A percentile compares a stretch with the other conserved stretches of the same genome.
Evolutionary conservation across 2,888 invertebrate genomes (phyloP).

Genomic region (Dasypogon diadema): DNA sequence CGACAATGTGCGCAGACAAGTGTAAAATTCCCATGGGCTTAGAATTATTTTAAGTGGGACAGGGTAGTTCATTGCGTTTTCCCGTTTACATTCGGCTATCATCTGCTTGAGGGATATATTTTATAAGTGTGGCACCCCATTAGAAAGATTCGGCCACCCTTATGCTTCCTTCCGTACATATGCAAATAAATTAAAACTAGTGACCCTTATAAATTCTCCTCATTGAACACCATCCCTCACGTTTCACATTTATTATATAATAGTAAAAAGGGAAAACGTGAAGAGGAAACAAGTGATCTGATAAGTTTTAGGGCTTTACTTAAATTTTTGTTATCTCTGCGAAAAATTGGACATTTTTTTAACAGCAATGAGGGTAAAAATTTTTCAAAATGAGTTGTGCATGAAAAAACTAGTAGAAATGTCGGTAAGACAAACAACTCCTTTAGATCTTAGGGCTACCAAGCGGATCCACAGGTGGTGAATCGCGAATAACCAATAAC

Average conservation of each 20-base stretch:
- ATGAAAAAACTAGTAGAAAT: no score
- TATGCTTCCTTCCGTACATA: conserved; percentile 27
- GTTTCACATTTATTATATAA: neutral
- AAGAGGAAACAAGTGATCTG: conserved; percentile 22
- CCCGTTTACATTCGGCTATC: neutral
- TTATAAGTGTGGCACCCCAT: conserved; percentile 9
- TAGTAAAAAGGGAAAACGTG: neutral
- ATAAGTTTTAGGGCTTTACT: neutral
- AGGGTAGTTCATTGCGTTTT: conserved; percentile 16
- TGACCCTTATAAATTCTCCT: conserved; percentile 37
- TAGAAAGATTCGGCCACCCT: neutral
- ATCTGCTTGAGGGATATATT: neutral
- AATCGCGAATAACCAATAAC: no score
- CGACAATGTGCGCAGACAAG: conserved; percentile 46
- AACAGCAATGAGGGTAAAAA: conserved; percentile 9
- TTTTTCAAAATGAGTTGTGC: conserved; percentile 1
- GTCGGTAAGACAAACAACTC: no score
- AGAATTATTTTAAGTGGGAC: conserved; percentile 41
- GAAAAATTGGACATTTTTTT: neutral
- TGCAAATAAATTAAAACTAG: conserved; percentile 49
- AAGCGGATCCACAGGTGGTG: no score
- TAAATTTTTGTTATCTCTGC: conserved; percentile 5
- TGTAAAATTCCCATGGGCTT: conserved; percentile 49
- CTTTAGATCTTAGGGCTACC: no score
- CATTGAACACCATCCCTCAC: conserved; percentile 16